These are phyloP conservation scores for Hyposoter didymator DNA, from an alignment of 2,888 invertebrate species.

Conservation along the genomic window DNA sequence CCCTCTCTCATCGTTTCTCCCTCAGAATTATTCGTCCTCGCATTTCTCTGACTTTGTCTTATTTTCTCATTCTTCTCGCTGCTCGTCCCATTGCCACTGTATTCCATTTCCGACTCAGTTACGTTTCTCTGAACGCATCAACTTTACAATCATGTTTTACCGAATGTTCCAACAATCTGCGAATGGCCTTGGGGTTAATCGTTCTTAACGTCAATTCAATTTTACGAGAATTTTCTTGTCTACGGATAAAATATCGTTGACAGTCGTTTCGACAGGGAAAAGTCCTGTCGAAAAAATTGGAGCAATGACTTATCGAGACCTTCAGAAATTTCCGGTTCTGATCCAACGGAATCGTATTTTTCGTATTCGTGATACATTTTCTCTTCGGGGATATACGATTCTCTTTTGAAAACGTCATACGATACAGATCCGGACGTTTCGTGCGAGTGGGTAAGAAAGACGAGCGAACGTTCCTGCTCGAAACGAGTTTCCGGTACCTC, in stretches of 20 bases:
- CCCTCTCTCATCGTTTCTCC: constrained; percentile 28
- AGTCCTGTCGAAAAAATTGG: background rate
- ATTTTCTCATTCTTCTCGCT: constrained; percentile 32
- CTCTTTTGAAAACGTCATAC: constrained; percentile 40
- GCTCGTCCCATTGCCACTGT: constrained; percentile 34
- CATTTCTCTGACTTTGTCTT: constrained; percentile 10
- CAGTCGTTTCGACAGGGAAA: background rate
- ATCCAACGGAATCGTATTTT: background rate
- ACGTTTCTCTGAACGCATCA: constrained; percentile 30
- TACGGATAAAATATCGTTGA: background rate
- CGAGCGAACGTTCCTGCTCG: constrained; percentile 15
- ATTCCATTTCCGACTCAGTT: constrained; percentile 48
- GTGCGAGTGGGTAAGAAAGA: constrained; percentile 29
- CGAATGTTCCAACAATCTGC: constrained; percentile 1
- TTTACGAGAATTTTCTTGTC: background rate
- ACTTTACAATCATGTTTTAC: constrained; percentile 23
- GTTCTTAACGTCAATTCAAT: background rate
- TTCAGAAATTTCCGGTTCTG: constrained; percentile 1
- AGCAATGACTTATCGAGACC: background rate
- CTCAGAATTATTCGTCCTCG: constrained; percentile 42
- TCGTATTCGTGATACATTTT: constrained; percentile 9
- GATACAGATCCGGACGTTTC: constrained; percentile 40
- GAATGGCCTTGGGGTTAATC: background rate
- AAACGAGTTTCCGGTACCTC: constrained; percentile 63
- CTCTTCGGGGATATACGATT: constrained; percentile 20